Conservation (phyloP, 2,113 vertebrate genomes). For the Hemicordylus capensis region DNA sequence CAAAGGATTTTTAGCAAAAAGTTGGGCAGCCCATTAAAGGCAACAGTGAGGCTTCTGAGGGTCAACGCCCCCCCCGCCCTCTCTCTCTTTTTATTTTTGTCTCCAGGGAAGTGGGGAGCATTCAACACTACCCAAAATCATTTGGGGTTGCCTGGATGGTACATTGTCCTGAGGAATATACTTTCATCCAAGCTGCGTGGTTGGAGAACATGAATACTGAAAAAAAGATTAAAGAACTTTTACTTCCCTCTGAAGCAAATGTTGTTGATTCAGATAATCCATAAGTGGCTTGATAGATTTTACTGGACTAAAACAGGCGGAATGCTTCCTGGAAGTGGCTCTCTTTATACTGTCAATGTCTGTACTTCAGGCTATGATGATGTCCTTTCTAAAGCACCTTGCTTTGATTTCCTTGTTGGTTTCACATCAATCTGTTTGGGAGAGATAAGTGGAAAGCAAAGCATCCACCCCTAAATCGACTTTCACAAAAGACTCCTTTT, state of each 20-base stretch:
- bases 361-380: slow-evolving; percentile 3
- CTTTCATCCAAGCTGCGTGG: not conserved
- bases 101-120: not conserved
- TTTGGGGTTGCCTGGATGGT: not conserved
- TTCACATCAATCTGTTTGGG: not conserved
- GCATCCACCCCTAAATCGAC: not conserved
- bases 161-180: not conserved
- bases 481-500: not conserved
- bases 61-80: too few species aligned
- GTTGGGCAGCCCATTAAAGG: too few species aligned
- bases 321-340: not conserved
- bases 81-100: too few species aligned
- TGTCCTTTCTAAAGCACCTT: not conserved
- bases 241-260: not conserved
- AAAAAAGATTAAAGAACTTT: not conserved
- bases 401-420: not conserved
- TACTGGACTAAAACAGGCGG: slow-evolving; percentile 4
- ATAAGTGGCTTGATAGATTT: not conserved
- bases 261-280: slow-evolving; percentile 25
- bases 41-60: too few species aligned
- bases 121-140: not conserved
- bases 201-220: slow-evolving; percentile 1
- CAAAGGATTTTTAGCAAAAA: too few species aligned
- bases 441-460: not conserved
- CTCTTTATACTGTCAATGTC: not conserved